Conservation (phyloP, 2,113 vertebrate species). For the Xiphophorus couchianus region DNA sequence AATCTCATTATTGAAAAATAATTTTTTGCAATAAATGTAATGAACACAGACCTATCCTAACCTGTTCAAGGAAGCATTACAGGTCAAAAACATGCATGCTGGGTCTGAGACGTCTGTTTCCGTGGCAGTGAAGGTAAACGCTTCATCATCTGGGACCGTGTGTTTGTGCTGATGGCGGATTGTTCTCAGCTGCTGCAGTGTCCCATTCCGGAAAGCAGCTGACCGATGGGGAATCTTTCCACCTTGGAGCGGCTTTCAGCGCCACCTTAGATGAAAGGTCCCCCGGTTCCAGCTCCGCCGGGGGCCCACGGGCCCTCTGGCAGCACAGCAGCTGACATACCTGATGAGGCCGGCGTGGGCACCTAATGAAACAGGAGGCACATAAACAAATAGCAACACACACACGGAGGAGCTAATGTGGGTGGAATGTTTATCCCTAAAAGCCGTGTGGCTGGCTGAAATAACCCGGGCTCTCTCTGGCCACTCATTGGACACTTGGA, state of each 20-base stretch:
- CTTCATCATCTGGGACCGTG: background rate
- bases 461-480: slow-evolving; percentile 56
- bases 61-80: too few relatives aligned
- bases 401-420: slow-evolving; percentile 51
- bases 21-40: too few relatives aligned
- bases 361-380: slow-evolving; percentile 59
- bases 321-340: slow-evolving; percentile 75
- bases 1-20: too few relatives aligned
- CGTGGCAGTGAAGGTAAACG: slow-evolving; percentile 17
- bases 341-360: slow-evolving; percentile 56
- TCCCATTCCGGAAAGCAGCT: slow-evolving; percentile 59
- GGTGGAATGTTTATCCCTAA: slow-evolving; percentile 74
- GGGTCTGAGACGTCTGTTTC: background rate
- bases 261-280: slow-evolving; percentile 73
- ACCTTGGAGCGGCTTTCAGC: slow-evolving; percentile 71
- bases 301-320: slow-evolving; percentile 28
- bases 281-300: slow-evolving; percentile 48
- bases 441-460: slow-evolving; percentile 64
- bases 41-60: too few relatives aligned
- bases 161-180: slow-evolving; percentile 16
- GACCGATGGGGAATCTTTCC: slow-evolving; percentile 72
- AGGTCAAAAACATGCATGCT: background rate
- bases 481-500: slow-evolving; percentile 49
- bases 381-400: slow-evolving; percentile 49
- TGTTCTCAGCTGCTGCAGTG: slow-evolving; percentile 47